Conservation (phyloP, 2,797 vertebrate genomes). For the Syngnathus rostellatus region DNA sequence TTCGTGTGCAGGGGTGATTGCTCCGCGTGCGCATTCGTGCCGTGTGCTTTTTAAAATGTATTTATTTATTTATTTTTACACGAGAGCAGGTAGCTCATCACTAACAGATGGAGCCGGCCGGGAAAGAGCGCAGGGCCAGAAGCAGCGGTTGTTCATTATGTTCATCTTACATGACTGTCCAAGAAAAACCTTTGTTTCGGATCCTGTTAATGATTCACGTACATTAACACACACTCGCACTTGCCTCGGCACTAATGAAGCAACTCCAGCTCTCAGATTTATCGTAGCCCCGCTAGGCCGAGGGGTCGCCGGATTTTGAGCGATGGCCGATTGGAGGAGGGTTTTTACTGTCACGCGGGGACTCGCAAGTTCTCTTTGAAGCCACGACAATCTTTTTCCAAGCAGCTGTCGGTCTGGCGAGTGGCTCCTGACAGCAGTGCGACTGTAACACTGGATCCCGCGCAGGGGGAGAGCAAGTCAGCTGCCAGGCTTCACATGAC, state of each 20-base stretch:
- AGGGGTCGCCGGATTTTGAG: conserved; percentile 11
- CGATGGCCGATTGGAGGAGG: conserved; percentile 22
- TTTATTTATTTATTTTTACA: background rate
- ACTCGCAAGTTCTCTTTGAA: conserved; percentile 36
- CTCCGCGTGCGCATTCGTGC: background rate
- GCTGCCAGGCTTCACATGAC: conserved; percentile 51
- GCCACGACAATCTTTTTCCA: conserved; percentile 40
- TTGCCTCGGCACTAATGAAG: conserved; percentile 43
- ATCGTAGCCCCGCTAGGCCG: conserved; percentile 17
- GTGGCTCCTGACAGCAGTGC: conserved; percentile 48
- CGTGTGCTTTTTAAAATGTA: background rate
- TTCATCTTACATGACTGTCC: conserved; percentile 39
- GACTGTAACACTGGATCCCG: conserved; percentile 44
- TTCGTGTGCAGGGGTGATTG: conserved; percentile 5
- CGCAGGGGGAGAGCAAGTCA: conserved; percentile 45
- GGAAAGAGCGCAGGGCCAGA: background rate
- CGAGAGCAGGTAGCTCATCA: conserved; percentile 3
- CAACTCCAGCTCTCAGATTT: conserved; percentile 50
- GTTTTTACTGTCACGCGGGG: conserved; percentile 29
- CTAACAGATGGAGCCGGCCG: background rate
- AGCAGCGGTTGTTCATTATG: conserved; percentile 13
- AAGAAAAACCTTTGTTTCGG: conserved; percentile 51
- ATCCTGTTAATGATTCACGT: conserved; percentile 58
- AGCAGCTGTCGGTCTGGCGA: conserved; percentile 50
- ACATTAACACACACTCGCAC: conserved; percentile 44